Evolutionary conservation across 2,888 invertebrate genomes (phyloP).

Genomic region (Agrenia bidenticulata): DNA sequence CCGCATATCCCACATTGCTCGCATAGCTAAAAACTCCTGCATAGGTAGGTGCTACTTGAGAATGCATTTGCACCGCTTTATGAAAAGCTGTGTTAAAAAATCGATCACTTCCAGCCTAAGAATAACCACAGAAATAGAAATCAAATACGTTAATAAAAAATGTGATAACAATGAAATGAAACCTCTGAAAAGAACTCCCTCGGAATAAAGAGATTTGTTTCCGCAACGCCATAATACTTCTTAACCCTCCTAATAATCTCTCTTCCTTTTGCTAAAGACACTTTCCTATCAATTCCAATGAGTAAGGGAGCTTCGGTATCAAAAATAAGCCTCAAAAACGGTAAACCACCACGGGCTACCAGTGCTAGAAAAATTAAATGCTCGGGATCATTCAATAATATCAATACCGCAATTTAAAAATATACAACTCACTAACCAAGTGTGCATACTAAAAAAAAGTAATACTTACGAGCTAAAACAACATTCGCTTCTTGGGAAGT

Average conservation of each 20-base stretch:
- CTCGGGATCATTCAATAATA: neutral
- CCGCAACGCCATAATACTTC: slow-evolving; percentile 27
- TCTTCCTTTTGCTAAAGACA: slow-evolving; percentile 6
- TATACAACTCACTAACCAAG: too few relatives aligned
- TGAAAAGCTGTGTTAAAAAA: slow-evolving; percentile 40
- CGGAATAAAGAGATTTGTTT: slow-evolving; percentile 12
- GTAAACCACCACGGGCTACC: neutral
- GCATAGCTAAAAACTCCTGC: slow-evolving; percentile 32
- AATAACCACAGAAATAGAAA: neutral
- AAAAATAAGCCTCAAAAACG: slow-evolving; percentile 16
- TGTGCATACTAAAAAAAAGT: too few relatives aligned
- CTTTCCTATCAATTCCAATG: slow-evolving; percentile 5
- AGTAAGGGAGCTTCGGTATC: slow-evolving; percentile 21
- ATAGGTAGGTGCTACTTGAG: slow-evolving; percentile 46
- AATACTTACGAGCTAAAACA: slow-evolving; percentile 17
- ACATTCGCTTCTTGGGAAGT: slow-evolving; percentile 36
- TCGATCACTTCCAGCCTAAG: slow-evolving; percentile 48
- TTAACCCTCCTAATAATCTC: slow-evolving; percentile 14
- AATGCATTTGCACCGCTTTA: slow-evolving; percentile 42
- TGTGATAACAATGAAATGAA: too few relatives aligned
- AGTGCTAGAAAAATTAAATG: neutral
- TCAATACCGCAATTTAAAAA: too few relatives aligned
- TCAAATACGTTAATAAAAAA: slow-evolving; percentile 17
- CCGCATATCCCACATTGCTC: slow-evolving; percentile 24
- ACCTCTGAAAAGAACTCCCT: slow-evolving; percentile 26